Base-by-base conservation (phyloP, 2,888 invertebrate genomes). In the Apodemia mormo region DNA sequence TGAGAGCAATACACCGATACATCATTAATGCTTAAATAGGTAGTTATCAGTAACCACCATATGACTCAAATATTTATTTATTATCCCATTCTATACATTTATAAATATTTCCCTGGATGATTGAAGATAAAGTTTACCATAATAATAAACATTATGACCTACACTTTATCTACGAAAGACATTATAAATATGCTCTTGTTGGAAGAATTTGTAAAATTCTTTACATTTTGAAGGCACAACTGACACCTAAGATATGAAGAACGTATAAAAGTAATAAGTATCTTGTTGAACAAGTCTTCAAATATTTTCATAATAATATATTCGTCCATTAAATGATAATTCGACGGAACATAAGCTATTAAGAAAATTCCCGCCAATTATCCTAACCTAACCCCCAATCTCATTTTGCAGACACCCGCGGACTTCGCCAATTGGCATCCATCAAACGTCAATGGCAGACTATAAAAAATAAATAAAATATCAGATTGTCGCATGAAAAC, bases 401-500 rank as follows among this genome's bases (percentile, higher is more conserved):
- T 54, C 37, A 33, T 33, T 67, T 52, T 76, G 77, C 76, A 72
- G 74, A 71, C 71, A 69, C 80, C 77, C 75, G 77, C 75, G 77
- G 79, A 75, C 79, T 76, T 80, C 37, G 69, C 73, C 80, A 81
- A 81, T 81, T 83, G 83, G 80, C 83, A 84, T 85, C 87, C 81
- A 82, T 87, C 87, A 88, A 81, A 84, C 82, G 87, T 88, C 90
- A 90, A 90, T 86, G 80, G 82, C 88, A 86, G 87, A 84, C 85
- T 80, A 85, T 86, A 89, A 87, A 89, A 86, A 87, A 84, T 85
- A 89, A 90, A 91, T 89, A 90, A 90, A 89, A 86, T 87, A 87
- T 85, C 88, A 86, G 82, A 85, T 85, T 86, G 87, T 83, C 83
- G 80, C 82, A 73, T 74, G 73, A 72, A 77, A 76, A 76, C 73